Evolutionary conservation across 2,888 invertebrate genomes (phyloP).

Genomic region (Sminthurinus aureus): DNA sequence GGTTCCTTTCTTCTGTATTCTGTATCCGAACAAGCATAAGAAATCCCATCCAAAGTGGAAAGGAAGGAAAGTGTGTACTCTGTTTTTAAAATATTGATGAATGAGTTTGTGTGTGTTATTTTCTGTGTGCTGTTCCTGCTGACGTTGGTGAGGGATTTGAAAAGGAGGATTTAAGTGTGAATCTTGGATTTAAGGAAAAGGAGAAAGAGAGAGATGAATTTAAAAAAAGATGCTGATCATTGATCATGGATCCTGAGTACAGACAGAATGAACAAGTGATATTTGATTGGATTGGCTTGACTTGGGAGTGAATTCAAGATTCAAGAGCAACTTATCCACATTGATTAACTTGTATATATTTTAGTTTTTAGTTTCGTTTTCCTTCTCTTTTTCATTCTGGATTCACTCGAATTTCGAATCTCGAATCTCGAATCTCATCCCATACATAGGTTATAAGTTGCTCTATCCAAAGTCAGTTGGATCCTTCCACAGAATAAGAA

Average conservation of each 20-base stretch:
- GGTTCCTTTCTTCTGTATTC: background rate
- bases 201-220: too few species aligned
- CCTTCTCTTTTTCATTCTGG: too few species aligned
- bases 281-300: constrained; percentile 10
- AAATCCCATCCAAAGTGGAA: background rate
- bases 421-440: too few species aligned
- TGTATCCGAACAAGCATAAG: background rate
- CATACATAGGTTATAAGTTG: too few species aligned
- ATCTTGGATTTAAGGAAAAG: background rate
- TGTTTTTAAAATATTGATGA: constrained; percentile 8
- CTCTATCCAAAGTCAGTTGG: too few species aligned
- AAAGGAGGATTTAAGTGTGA: background rate
- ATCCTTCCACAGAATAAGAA: too few species aligned
- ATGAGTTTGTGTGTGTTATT: background rate
- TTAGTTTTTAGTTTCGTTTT: too few species aligned
- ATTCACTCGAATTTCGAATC: too few species aligned
- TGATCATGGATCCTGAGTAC: background rate
- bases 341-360: background rate
- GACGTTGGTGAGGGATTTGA: background rate
- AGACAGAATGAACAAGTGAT: background rate
- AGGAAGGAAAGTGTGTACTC: background rate
- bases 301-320: background rate
- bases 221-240: too few species aligned
- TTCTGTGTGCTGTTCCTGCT: too few species aligned
- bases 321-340: constrained; percentile 1